Conservation (phyloP, 2,797 vertebrate species). For the Agapornis canus region DNA sequence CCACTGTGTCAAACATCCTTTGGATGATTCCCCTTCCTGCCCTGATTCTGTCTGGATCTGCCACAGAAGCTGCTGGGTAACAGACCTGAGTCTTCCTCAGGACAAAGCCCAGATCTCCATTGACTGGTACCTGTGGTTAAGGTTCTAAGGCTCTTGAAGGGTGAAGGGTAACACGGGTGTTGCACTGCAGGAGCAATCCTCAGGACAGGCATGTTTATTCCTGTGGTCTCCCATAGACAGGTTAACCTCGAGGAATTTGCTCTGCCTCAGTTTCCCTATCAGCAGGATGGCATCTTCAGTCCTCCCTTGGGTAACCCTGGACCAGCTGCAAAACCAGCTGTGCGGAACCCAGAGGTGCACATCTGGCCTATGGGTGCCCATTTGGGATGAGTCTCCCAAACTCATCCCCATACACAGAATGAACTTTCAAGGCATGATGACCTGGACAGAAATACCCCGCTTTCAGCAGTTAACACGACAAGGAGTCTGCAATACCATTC, state of each 20-base stretch:
- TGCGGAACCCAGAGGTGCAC: neutral
- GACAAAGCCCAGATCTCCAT: neutral
- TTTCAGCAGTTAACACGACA: neutral
- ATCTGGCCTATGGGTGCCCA: neutral
- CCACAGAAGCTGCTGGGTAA: neutral
- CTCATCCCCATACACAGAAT: neutral
- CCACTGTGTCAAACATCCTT: constrained; percentile 19
- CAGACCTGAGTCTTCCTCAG: neutral
- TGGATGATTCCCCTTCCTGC: constrained; percentile 7
- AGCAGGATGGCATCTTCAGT: neutral
- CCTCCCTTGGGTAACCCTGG: neutral
- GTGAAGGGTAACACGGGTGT: neutral
- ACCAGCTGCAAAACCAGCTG: neutral
- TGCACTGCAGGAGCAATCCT: neutral
- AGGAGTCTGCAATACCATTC: neutral
- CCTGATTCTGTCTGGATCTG: constrained; percentile 1
- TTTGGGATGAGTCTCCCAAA: neutral
- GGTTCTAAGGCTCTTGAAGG: neutral
- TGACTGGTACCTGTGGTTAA: neutral
- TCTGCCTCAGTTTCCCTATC: neutral
- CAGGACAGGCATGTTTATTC: neutral
- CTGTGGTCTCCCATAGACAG: neutral
- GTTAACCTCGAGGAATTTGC: neutral
- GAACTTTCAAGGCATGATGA: fast-evolving
- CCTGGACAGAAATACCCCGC: neutral